Percentiles rank a stretch among this genome's conserved stretches.
These are phyloP conservation scores for Platycercus adscitus DNA, from an alignment of 2,113 vertebrate genomes.

Conservation along the genomic window DNA sequence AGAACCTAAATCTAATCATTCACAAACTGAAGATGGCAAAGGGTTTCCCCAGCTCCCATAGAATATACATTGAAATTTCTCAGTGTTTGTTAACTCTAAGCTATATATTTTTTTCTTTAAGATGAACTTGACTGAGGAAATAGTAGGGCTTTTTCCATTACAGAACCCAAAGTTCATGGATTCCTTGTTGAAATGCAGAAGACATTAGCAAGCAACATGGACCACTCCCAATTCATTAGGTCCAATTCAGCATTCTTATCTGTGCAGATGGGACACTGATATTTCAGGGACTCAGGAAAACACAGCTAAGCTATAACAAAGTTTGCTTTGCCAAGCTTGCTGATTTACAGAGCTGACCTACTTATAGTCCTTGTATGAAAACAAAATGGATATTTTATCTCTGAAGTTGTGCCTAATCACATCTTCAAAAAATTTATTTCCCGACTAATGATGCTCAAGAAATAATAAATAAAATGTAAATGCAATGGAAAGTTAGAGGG, in stretches of 20 bases:
- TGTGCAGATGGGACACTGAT: not conserved
- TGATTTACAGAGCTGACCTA: conserved; percentile 45
- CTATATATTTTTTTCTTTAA: not conserved
- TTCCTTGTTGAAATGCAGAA: not conserved
- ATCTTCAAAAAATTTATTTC: conserved; percentile 19
- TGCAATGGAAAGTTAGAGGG: not conserved
- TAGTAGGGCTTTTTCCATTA: not conserved
- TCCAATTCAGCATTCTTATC: not conserved
- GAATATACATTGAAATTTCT: not conserved
- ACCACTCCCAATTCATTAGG: not conserved
- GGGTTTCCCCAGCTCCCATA: not conserved
- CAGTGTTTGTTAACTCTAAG: not conserved
- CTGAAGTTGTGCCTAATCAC: conserved; percentile 43
- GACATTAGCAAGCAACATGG: not conserved
- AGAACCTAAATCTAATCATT: not conserved
- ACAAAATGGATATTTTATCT: conserved; percentile 21
- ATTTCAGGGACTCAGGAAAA: not conserved
- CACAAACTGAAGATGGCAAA: not conserved
- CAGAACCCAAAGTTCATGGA: not conserved
- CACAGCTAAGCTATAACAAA: not conserved
- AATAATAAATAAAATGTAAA: conserved; percentile 61
- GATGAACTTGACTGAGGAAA: not conserved
- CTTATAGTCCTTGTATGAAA: conserved; percentile 49
- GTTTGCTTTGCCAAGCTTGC: not conserved
- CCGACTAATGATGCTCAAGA: conserved; percentile 36